phyloP scores from a whole-genome alignment of 2,113 vertebrate species.

The Pygoscelis antarcticus region DNA sequence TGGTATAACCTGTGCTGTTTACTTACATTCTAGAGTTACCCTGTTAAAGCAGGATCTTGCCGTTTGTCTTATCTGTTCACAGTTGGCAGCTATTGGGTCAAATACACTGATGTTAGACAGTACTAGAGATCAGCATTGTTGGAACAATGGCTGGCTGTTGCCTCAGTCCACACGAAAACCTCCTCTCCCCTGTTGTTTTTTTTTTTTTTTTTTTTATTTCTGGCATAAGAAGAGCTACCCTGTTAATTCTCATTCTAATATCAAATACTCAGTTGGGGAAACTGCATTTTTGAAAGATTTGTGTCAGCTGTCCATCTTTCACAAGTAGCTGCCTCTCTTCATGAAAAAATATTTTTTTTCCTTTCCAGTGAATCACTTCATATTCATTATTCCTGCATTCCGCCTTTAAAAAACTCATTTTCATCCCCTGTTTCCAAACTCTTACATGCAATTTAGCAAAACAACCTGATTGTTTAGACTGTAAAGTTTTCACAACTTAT shows the following conservation, averaged over 20 bases:
- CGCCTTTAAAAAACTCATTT: background rate
- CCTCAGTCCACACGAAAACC: background rate
- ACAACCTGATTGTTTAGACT: conserved; percentile 3
- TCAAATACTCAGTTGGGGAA: background rate
- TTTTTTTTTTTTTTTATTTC: background rate
- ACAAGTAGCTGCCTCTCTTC: background rate
- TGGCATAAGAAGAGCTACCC: background rate
- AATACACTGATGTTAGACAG: background rate
- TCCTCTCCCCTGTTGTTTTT: fast-evolving
- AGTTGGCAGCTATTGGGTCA: background rate
- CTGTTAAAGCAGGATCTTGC: background rate
- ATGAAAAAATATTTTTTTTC: background rate
- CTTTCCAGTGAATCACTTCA: background rate
- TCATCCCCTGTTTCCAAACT: background rate
- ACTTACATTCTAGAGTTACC: background rate
- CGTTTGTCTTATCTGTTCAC: background rate
- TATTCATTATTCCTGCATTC: background rate
- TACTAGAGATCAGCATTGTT: background rate
- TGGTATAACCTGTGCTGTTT: background rate
- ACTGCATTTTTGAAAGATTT: background rate
- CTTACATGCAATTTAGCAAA: background rate
- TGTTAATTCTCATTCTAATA: background rate
- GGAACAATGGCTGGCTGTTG: background rate
- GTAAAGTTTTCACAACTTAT: conserved; percentile 27
- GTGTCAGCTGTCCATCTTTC: background rate